These are phyloP conservation scores for Chloroceryle inda DNA, from an alignment of 2,797 vertebrate genomes.

Conservation along the genomic window DNA sequence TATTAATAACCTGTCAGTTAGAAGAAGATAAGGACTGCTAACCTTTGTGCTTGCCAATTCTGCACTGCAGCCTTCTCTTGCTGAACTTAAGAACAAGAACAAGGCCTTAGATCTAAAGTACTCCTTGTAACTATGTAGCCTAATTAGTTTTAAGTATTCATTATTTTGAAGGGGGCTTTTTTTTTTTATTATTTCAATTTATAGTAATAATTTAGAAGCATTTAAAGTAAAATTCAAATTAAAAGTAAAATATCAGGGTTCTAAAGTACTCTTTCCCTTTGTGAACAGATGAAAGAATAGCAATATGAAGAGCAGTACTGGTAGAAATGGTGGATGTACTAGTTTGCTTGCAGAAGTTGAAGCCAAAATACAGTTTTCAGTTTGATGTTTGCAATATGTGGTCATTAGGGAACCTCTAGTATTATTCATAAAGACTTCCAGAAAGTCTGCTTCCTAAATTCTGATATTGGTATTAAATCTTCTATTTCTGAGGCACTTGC, in stretches of 20 bases:
- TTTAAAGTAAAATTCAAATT: background rate
- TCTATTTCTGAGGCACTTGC: background rate
- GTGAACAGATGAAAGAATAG: background rate
- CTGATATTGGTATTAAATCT: background rate
- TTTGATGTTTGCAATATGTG: background rate
- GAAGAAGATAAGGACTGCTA: slow-evolving; percentile 5
- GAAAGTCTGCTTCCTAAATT: background rate
- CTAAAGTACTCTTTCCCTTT: background rate
- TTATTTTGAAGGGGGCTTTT: background rate
- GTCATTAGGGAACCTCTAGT: background rate
- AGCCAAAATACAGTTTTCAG: background rate
- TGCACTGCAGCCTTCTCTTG: background rate
- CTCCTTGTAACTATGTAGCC: background rate
- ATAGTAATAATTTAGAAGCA: background rate
- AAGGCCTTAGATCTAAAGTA: background rate
- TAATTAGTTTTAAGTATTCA: background rate
- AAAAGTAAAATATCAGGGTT: background rate
- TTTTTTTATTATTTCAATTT: background rate
- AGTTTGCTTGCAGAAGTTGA: background rate
- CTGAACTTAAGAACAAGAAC: background rate
- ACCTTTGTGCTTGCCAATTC: background rate
- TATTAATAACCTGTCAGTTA: slow-evolving; percentile 27
- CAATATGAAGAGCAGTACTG: background rate
- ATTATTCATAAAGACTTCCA: background rate
- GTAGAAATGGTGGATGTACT: background rate